Evolutionary conservation across 2,888 invertebrate species (phyloP).

Genomic region (Trichogramma dendrolimi): DNA sequence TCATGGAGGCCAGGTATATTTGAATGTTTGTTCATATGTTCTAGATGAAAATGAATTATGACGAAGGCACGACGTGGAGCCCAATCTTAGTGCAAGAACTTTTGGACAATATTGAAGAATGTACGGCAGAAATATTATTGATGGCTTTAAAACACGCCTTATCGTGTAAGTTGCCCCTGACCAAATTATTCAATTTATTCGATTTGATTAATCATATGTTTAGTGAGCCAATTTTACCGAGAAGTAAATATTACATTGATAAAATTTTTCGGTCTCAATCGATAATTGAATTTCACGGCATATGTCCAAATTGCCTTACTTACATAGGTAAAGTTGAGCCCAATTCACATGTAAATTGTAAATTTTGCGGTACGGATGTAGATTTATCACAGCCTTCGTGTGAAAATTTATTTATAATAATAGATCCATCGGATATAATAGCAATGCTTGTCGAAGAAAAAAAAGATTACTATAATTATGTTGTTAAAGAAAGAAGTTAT

Average conservation of each 20-base stretch:
- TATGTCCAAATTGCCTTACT: not conserved
- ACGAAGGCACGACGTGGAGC: too few relatives aligned
- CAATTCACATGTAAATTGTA: not conserved
- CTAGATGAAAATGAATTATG: too few relatives aligned
- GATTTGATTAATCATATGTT: not conserved
- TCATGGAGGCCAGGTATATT: too few relatives aligned
- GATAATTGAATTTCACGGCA: not conserved
- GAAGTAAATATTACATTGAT: not conserved
- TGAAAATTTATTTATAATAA: not conserved
- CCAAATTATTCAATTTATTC: not conserved
- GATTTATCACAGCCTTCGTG: not conserved
- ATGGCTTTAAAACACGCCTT: not conserved
- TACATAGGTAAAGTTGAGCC: not conserved
- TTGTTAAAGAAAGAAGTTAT: not conserved
- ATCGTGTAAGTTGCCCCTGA: not conserved
- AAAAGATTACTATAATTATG: not conserved
- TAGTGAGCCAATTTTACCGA: not conserved
- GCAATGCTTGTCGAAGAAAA: not conserved
- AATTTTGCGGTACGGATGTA: not conserved
- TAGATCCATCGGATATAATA: not conserved
- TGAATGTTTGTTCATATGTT: too few relatives aligned
- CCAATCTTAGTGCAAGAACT: too few relatives aligned
- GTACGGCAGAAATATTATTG: conserved; percentile 1
- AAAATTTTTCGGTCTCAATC: not conserved
- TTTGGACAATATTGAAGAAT: too few relatives aligned